Evolutionary conservation across 1,140 invertebrate genomes (phyloP).

Genomic region (Campodea augens): DNA sequence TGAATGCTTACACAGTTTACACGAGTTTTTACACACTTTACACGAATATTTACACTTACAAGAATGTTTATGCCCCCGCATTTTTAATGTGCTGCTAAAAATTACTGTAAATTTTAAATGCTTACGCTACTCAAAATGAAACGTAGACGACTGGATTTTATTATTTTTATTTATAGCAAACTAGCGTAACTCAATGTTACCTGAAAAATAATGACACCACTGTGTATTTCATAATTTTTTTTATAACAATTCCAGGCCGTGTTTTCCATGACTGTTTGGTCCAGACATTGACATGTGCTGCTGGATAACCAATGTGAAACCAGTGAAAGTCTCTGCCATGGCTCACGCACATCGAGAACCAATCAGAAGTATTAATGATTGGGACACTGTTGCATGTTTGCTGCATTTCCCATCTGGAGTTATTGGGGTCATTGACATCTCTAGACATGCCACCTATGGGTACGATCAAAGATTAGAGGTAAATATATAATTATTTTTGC

Average conservation of each 20-base stretch:
- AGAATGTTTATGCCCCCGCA: too few relatives aligned
- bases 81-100: too few relatives aligned
- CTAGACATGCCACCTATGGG: conserved; percentile 37
- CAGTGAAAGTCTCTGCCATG: conserved; percentile 29
- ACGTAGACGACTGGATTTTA: too few relatives aligned
- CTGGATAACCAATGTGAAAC: conserved; percentile 38
- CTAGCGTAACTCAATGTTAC: too few relatives aligned
- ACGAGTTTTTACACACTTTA: too few relatives aligned
- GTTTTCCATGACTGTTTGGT: conserved; percentile 48
- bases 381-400: conserved; percentile 39
- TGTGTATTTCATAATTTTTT: too few relatives aligned
- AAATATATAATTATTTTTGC: conserved; percentile 2
- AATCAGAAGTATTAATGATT: conserved; percentile 36
- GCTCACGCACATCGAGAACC: conserved; percentile 34
- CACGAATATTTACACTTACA: too few relatives aligned
- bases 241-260: conserved; percentile 40
- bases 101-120: too few relatives aligned
- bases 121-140: too few relatives aligned
- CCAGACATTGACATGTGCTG: conserved; percentile 45
- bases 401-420: conserved; percentile 41
- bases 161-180: too few relatives aligned
- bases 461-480: conserved; percentile 52
- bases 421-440: conserved; percentile 40
- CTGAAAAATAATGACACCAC: too few relatives aligned
- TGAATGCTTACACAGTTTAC: too few relatives aligned